phyloP scores from a whole-genome alignment of 2,113 vertebrate genomes.

The Hippocampus barbouri region DNA sequence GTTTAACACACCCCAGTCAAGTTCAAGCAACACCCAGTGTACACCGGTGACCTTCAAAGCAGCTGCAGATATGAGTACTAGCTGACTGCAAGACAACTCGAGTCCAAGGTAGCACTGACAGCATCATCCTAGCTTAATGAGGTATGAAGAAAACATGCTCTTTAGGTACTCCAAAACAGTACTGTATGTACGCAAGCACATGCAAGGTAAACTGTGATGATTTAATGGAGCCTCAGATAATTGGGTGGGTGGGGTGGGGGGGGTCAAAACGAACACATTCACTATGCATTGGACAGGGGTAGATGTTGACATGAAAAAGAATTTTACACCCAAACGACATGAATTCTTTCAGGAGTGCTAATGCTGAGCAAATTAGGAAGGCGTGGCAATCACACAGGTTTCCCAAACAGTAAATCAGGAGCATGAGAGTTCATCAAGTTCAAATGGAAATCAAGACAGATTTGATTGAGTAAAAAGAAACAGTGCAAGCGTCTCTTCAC shows the following conservation, averaged over 20 bases:
- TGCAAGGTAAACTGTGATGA: conserved; percentile 36
- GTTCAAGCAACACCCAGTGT: conserved; percentile 55
- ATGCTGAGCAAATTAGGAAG: conserved; percentile 54
- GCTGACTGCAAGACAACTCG: background rate
- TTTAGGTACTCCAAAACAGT: background rate
- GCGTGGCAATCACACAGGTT: conserved; percentile 55
- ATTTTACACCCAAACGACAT: conserved; percentile 59
- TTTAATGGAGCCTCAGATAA: conserved; percentile 21
- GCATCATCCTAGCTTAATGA: conserved; percentile 6
- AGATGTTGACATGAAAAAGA: conserved; percentile 7
- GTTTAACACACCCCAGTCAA: conserved; percentile 55
- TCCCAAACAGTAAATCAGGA: conserved; percentile 54
- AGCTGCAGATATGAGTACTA: conserved; percentile 35
- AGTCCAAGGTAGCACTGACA: conserved; percentile 24
- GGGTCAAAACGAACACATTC: conserved; percentile 33
- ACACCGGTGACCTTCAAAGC: conserved; percentile 42
- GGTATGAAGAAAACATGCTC: background rate
- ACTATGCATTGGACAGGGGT: conserved; percentile 31
- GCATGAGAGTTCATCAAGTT: conserved; percentile 61
- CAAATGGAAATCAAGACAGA: conserved; percentile 65
- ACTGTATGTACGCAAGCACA: conserved; percentile 9
- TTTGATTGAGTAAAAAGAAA: conserved; percentile 49
- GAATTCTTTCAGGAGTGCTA: conserved; percentile 58
- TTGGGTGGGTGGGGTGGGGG: conserved; percentile 3
- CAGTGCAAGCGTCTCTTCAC: background rate